Evolutionary conservation across 2,797 vertebrate species (phyloP).

Genomic region (Falco cherrug): DNA sequence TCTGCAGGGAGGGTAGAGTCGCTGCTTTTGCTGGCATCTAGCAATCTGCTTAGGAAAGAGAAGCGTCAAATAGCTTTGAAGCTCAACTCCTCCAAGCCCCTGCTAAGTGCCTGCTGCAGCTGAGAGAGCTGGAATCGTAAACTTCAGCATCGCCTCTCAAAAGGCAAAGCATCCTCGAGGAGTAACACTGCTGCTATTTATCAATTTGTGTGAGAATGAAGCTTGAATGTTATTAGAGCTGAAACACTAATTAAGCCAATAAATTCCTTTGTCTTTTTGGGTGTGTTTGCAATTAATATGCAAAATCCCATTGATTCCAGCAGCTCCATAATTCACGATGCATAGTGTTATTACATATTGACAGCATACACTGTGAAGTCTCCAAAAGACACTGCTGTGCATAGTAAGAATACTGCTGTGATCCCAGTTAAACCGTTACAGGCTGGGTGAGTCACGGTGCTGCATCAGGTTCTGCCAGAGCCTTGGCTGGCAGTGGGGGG

Average conservation of each 20-base stretch:
- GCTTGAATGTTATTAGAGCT: constrained; percentile 24
- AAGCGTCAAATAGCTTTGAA: not conserved
- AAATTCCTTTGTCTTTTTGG: constrained; percentile 47
- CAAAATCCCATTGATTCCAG: constrained; percentile 59
- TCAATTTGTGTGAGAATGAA: constrained; percentile 38
- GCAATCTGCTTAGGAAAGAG: not conserved
- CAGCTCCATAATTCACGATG: constrained; percentile 20
- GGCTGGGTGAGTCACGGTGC: not conserved
- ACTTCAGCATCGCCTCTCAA: not conserved
- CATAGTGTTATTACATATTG: constrained; percentile 53
- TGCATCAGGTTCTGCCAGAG: not conserved
- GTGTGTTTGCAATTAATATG: constrained; percentile 70
- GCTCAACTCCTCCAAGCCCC: not conserved
- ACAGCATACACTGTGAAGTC: not conserved
- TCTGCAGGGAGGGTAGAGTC: not conserved
- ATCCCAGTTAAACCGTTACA: constrained; percentile 30
- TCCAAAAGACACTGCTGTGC: constrained; percentile 25
- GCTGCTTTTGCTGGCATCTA: not conserved
- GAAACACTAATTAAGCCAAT: constrained; percentile 63
- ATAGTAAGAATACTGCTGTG: constrained; percentile 31
- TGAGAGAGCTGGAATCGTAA: not conserved
- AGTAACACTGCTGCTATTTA: constrained; percentile 23
- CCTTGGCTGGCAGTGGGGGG: not conserved
- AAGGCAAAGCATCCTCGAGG: constrained; percentile 28
- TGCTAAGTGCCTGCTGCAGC: not conserved